These are phyloP conservation scores for Heteronetta atricapilla DNA, from an alignment of 2,113 vertebrate species.

Conservation along the genomic window DNA sequence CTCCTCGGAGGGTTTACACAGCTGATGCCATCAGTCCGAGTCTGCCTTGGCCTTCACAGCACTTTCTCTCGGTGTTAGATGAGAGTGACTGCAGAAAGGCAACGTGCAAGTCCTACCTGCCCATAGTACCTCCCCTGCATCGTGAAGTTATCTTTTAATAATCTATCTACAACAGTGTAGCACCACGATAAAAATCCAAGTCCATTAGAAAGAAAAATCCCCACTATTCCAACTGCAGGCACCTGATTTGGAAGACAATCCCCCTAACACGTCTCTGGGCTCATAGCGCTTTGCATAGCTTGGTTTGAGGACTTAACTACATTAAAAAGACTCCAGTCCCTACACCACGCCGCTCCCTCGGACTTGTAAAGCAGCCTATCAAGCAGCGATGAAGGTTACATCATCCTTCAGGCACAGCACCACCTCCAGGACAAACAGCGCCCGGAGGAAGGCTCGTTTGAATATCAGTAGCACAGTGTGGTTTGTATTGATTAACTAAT, in stretches of 20 bases:
- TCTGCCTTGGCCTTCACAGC: neutral
- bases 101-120: fast-evolving
- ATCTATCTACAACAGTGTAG: neutral
- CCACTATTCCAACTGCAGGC: neutral
- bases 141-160: neutral
- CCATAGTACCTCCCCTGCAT: neutral
- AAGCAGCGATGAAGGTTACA: neutral
- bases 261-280: neutral
- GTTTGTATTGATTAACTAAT: slow-evolving; percentile 49
- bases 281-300: neutral
- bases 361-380: neutral
- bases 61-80: neutral
- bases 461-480: neutral
- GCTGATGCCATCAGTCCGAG: neutral
- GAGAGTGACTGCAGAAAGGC: neutral
- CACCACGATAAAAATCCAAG: neutral
- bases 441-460: neutral
- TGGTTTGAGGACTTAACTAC: neutral
- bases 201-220: neutral
- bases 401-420: neutral
- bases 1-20: neutral
- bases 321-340: neutral
- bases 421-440: neutral
- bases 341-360: fast-evolving
- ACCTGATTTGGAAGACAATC: neutral